Evolutionary conservation across 2,888 invertebrate genomes (phyloP).

Genomic region (Platycnemis pennipes): DNA sequence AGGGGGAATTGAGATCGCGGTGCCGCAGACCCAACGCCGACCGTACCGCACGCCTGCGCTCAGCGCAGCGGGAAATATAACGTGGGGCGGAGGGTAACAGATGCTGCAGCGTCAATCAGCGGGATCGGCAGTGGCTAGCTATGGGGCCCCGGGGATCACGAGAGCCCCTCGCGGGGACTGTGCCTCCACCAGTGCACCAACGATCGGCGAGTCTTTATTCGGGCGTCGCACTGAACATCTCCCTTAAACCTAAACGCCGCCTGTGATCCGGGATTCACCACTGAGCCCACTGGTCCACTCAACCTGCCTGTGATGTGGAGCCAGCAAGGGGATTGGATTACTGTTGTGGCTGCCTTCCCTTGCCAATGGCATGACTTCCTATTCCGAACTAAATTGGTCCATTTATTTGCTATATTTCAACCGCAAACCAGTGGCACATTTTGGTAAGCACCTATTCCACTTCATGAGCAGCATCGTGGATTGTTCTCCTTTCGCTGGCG

Average conservation of each 20-base stretch:
- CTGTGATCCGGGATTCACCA: neutral
- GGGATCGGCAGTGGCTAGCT: neutral
- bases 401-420: no score
- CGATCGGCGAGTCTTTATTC: neutral
- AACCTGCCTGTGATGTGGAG: neutral
- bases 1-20: neutral
- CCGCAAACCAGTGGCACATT: no score
- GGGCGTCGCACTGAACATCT: neutral
- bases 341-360: no score
- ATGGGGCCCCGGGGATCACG: neutral
- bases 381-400: no score
- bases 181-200: neutral
- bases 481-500: no score
- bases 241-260: neutral
- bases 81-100: neutral
- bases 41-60: neutral
- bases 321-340: no score
- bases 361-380: no score
- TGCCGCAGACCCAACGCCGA: neutral
- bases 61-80: neutral
- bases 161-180: neutral
- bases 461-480: no score
- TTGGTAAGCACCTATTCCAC: no score
- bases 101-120: conserved; percentile 52
- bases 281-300: neutral